Conservation (phyloP, 2,888 invertebrate species). For the Acrobasis repandana region DNA sequence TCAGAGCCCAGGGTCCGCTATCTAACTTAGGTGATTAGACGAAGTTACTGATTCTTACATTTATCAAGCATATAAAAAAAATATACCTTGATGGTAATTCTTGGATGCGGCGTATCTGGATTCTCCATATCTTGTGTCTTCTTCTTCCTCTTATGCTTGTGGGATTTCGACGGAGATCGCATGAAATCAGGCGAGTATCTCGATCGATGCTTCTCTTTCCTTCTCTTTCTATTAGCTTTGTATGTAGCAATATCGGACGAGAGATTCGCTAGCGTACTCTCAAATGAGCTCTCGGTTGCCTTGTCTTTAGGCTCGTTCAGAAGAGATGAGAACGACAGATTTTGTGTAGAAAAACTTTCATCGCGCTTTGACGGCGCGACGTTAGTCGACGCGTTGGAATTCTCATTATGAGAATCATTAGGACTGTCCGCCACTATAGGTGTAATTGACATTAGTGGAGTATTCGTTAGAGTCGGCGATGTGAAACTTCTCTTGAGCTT, state of each 20-base stretch:
- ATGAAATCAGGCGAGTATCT: slow-evolving; percentile 87
- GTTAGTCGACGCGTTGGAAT: slow-evolving; percentile 71
- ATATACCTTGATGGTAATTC: slow-evolving; percentile 90
- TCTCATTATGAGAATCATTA: slow-evolving; percentile 77
- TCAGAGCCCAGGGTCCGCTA: no score
- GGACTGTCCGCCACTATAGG: slow-evolving; percentile 79
- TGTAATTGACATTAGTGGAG: slow-evolving; percentile 79
- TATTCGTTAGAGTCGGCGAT: slow-evolving; percentile 75
- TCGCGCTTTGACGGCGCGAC: slow-evolving; percentile 51
- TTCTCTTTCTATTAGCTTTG: slow-evolving; percentile 86
- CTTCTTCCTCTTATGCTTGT: slow-evolving; percentile 91
- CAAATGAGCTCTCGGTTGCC: slow-evolving; percentile 73
- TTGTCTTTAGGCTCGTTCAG: slow-evolving; percentile 70
- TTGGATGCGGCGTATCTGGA: slow-evolving; percentile 84
- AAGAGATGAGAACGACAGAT: slow-evolving; percentile 77
- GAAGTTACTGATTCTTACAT: no score
- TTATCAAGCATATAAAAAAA: no score
- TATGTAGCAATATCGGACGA: slow-evolving; percentile 78
- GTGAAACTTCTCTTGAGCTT: slow-evolving; percentile 78
- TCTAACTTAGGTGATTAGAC: no score
- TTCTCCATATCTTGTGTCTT: slow-evolving; percentile 86
- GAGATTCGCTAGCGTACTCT: slow-evolving; percentile 71
- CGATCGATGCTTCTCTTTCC: slow-evolving; percentile 89
- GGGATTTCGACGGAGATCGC: slow-evolving; percentile 87
- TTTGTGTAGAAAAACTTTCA: slow-evolving; percentile 59